Conservation (phyloP, 2,113 vertebrate species). For the Erythrolamprus reginae region DNA sequence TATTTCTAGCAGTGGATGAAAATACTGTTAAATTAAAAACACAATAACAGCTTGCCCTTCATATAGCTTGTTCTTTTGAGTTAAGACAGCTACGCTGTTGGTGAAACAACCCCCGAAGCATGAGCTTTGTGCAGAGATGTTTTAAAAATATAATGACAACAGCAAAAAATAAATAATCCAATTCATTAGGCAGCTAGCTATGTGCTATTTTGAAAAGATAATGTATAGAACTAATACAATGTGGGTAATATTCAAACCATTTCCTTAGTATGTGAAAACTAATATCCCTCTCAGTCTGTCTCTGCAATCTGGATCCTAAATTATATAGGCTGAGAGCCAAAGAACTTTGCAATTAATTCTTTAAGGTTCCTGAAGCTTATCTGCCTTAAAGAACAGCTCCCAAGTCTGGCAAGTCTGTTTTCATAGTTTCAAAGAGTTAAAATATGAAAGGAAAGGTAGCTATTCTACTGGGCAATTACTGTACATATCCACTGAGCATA, state of each 20-base stretch:
- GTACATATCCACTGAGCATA: background rate
- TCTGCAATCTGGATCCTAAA: background rate
- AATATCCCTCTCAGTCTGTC: background rate
- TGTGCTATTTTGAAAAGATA: conserved; percentile 11
- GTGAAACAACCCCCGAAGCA: background rate
- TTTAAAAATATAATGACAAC: background rate
- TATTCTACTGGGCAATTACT: background rate
- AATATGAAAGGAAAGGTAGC: background rate
- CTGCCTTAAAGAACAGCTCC: background rate
- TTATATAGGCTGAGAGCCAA: background rate
- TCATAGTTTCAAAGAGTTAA: background rate
- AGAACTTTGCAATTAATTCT: background rate
- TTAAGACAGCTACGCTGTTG: conserved; percentile 28
- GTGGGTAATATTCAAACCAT: background rate
- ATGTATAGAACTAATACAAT: conserved; percentile 14
- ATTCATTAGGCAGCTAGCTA: conserved; percentile 41
- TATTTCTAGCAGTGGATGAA: background rate
- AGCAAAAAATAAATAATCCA: conserved; percentile 38
- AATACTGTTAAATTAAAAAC: background rate
- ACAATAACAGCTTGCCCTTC: background rate
- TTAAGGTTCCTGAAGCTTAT: background rate
- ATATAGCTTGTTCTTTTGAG: conserved; percentile 6
- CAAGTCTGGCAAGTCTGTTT: background rate
- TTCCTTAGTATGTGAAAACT: background rate
- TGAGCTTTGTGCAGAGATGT: background rate